Percentiles rank a stretch among this genome's conserved stretches.
Conservation (phyloP, 2,888 invertebrate genomes). For the Brassicogethes aeneus region DNA sequence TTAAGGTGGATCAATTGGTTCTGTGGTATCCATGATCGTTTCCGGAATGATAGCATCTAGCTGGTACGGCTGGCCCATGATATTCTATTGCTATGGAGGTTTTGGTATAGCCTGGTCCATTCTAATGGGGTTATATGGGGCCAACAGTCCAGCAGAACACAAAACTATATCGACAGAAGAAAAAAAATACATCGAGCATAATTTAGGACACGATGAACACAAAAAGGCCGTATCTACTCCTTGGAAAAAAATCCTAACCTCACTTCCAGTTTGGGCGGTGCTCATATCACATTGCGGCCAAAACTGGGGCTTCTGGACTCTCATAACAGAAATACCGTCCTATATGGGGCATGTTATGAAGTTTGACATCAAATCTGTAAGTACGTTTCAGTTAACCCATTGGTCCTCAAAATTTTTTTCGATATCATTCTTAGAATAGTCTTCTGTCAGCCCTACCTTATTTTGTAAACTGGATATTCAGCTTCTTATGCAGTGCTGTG, state of each 20-base stretch:
- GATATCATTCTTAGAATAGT: slow-evolving; percentile 48
- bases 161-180: slow-evolving; percentile 56
- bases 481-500: slow-evolving; percentile 58
- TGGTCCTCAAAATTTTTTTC: not conserved
- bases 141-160: slow-evolving; percentile 55
- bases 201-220: slow-evolving; percentile 16
- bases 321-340: slow-evolving; percentile 72
- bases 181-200: slow-evolving; percentile 52
- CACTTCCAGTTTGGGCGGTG: slow-evolving; percentile 67
- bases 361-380: slow-evolving; percentile 61
- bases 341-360: slow-evolving; percentile 66
- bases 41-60: slow-evolving; percentile 65
- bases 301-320: slow-evolving; percentile 76
- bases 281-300: slow-evolving; percentile 64
- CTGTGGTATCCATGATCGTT: slow-evolving; percentile 62
- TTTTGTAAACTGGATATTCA: slow-evolving; percentile 59
- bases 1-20: slow-evolving; percentile 67
- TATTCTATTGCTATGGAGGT: slow-evolving; percentile 66
- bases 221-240: slow-evolving; percentile 46
- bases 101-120: slow-evolving; percentile 53
- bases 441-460: slow-evolving; percentile 63
- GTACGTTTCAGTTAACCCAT: slow-evolving; percentile 10
- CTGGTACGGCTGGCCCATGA: slow-evolving; percentile 65
- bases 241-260: slow-evolving; percentile 66
- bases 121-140: slow-evolving; percentile 53